phyloP scores from a whole-genome alignment of 1,140 invertebrate genomes.

The Tetranychus cinnabarinus region DNA sequence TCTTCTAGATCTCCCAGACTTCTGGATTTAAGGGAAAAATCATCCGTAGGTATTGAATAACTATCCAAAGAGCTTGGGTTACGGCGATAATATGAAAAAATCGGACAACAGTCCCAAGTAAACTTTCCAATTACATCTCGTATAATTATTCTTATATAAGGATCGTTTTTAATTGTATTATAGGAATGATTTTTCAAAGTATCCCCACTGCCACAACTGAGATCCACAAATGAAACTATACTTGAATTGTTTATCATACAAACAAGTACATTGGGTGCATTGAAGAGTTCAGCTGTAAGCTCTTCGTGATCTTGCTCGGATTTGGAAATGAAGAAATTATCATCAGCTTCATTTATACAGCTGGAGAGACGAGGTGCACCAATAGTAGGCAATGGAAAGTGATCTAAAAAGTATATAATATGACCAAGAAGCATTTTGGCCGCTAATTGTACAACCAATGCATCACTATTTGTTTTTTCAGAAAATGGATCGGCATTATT shows the following conservation, averaged over 20 bases:
- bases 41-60: neutral
- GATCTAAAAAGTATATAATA: conserved; percentile 59
- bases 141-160: conserved; percentile 39
- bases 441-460: neutral
- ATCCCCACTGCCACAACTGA: neutral
- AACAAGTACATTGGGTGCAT: conserved; percentile 63
- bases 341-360: conserved; percentile 71
- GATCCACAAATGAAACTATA: conserved; percentile 66
- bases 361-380: conserved; percentile 59
- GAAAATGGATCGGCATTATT: neutral
- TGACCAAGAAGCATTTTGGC: conserved; percentile 34
- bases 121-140: conserved; percentile 86
- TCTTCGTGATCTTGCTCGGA: conserved; percentile 43
- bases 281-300: conserved; percentile 48
- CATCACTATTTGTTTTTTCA: neutral
- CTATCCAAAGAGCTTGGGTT: neutral
- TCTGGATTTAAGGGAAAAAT: neutral
- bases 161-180: neutral
- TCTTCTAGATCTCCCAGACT: neutral
- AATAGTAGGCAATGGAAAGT: conserved; percentile 60
- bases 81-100: neutral
- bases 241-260: conserved; percentile 55
- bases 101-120: conserved; percentile 65
- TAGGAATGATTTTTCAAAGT: neutral
- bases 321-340: conserved; percentile 41